phyloP scores from a whole-genome alignment of 1,140 invertebrate genomes.

The Danaus plexippus region DNA sequence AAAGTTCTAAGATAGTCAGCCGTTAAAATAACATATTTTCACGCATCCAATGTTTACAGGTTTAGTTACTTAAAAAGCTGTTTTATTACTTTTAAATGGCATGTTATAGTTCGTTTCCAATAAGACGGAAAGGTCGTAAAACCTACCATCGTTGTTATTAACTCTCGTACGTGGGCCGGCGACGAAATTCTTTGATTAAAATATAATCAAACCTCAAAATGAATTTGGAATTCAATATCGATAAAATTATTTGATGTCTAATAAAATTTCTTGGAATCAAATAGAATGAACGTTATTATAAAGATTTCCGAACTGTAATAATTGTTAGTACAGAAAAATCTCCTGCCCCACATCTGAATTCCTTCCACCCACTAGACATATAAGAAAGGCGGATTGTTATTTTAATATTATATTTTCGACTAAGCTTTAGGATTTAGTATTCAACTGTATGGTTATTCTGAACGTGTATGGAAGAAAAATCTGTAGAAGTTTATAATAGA shows the following conservation, averaged over 20 bases:
- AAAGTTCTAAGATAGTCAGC: conserved; percentile 27
- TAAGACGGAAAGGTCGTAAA: conserved; percentile 26
- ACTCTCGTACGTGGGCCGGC: conserved; percentile 16
- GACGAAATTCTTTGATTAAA: conserved; percentile 23
- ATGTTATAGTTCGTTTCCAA: conserved; percentile 43
- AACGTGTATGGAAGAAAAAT: too few species aligned
- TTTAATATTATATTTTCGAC: too few species aligned
- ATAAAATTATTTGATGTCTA: conserved; percentile 20
- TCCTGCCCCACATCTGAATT: too few species aligned
- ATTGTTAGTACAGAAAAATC: too few species aligned
- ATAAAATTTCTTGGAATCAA: conserved; percentile 15
- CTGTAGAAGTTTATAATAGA: too few species aligned
- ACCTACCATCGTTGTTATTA: conserved; percentile 14
- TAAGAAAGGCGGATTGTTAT: too few species aligned
- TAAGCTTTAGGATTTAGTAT: too few species aligned
- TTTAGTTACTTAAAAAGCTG: conserved; percentile 41
- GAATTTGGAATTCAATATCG: conserved; percentile 18
- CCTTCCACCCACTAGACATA: too few species aligned
- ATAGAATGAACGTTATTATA: conserved; percentile 3
- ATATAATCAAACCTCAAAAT: conserved; percentile 17
- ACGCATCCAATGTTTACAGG: conserved; percentile 41
- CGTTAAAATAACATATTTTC: conserved; percentile 56
- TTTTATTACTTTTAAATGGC: conserved; percentile 61
- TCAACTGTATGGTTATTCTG: too few species aligned
- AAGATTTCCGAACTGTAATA: too few species aligned